Evolutionary conservation across 2,888 invertebrate genomes (phyloP).

Genomic region (Cremastobaeus sp.): DNA sequence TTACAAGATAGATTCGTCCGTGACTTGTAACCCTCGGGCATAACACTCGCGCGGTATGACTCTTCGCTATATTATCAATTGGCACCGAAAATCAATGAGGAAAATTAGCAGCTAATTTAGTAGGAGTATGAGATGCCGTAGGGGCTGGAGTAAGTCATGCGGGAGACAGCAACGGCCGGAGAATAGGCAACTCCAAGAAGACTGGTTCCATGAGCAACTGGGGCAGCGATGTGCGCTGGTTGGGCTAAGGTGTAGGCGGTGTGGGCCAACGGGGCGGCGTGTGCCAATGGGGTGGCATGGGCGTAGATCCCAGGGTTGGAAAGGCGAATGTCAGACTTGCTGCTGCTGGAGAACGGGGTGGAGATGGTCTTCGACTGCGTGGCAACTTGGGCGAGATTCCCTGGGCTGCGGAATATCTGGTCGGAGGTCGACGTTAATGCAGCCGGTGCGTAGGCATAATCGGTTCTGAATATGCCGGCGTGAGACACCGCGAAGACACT

Average conservation of each 20-base stretch:
- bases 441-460: conserved; percentile 35
- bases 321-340: conserved; percentile 84
- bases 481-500: conserved; percentile 71
- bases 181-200: conserved; percentile 72
- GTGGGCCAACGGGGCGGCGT: too few relatives aligned
- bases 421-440: conserved; percentile 73
- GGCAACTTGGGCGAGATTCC: conserved; percentile 83
- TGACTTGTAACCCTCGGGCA: not conserved
- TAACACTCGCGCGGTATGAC: too few relatives aligned
- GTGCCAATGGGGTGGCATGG: conserved; percentile 64
- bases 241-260: too few relatives aligned
- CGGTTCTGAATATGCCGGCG: conserved; percentile 66
- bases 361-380: conserved; percentile 85
- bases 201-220: conserved; percentile 53
- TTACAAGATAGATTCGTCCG: conserved; percentile 11
- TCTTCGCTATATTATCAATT: too few relatives aligned
- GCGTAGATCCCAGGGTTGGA: conserved; percentile 79
- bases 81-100: conserved; percentile 3
- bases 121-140: conserved; percentile 70
- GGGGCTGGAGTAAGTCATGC: conserved; percentile 71
- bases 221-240: too few relatives aligned
- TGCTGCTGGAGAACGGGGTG: conserved; percentile 84
- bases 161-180: conserved; percentile 72
- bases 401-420: conserved; percentile 79
- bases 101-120: conserved; percentile 51